Evolutionary conservation across 2,888 invertebrate genomes (phyloP), one percentile per base, ranked within the genome.

Genomic region (Chymomyza procnemis): DNA sequence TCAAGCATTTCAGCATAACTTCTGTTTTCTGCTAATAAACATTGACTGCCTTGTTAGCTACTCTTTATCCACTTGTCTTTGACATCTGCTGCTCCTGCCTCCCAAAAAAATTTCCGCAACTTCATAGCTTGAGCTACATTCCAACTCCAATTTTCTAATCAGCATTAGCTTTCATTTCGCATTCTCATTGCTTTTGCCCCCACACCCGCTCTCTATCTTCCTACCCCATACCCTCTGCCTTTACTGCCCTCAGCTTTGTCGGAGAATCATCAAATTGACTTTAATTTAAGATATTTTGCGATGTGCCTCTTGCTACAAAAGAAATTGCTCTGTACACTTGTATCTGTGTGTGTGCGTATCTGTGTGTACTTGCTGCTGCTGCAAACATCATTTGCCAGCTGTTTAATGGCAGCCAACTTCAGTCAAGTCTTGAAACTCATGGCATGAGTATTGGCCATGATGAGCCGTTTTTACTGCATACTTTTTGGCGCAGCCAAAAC

Each of bases 261-360:
- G 74, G 61, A 74, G 74, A 70, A 66, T 78, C 75, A 70, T 75
- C 71, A 77, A 80, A 75, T 78, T 80, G 82, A 80, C 82, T 80
- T 81, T 81, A 80, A 82, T 80, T 80, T 73, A 69, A 70, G 79
- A 81, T 41, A 76, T 81, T 81, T 81, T 79, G 70, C 75, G 54
- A 76, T 76, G 66, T 69, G 70, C 72, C 62, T 54, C 55, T 59
- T 71, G 63, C 62, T 56, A 61, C 69, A 69, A 73, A 69, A 64
- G 69, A 63, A 69, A 73, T 64, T 70, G 66, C 73, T 73, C 66
- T 26, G 34, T 41, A 41, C 26, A 26, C 26, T 46, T 59, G 46
- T 46, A 21, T 59, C 21, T 60, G 60, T 56, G 48, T 61, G 69
- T 57, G 64, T 61, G 60, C 64, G 69, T 72, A 66, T 73, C 63